A percentile compares a stretch with the other conserved stretches of the same genome.
Conservation (phyloP, 2,888 invertebrate genomes). For the Ophion ventricosus region DNA sequence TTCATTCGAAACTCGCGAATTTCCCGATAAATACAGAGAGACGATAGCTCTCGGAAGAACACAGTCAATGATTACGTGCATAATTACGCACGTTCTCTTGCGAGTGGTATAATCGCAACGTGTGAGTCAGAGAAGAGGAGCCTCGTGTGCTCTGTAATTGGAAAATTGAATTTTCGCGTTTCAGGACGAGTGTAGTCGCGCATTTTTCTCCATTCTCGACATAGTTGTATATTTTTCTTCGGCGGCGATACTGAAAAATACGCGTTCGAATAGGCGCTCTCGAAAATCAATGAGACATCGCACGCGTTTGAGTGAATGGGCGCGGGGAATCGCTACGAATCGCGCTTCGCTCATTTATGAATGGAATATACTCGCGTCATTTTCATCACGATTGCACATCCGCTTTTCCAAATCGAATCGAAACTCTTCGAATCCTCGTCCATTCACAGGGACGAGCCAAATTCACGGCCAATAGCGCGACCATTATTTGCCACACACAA, state of each 20-base stretch:
- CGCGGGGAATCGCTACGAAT: background rate
- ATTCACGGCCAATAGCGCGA: too few relatives aligned
- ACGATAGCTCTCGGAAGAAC: background rate
- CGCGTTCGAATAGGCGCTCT: background rate
- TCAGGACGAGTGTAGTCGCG: background rate
- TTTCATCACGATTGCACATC: background rate
- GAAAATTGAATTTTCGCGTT: background rate
- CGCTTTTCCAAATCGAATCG: background rate
- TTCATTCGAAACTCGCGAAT: background rate
- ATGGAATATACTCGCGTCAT: background rate
- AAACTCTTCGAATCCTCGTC: background rate
- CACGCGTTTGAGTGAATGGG: background rate
- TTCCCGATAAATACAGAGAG: background rate
- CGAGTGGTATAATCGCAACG: background rate
- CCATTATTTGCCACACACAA: too few relatives aligned
- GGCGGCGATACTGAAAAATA: background rate
- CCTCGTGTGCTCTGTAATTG: background rate
- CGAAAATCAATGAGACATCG: background rate
- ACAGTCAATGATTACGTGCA: background rate
- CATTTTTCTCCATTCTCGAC: background rate
- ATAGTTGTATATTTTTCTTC: too few relatives aligned
- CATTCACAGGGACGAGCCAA: too few relatives aligned
- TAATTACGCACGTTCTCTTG: background rate
- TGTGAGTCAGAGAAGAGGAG: background rate
- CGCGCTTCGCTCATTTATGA: background rate